These are phyloP conservation scores for Prionace glauca DNA, from an alignment of 2,797 vertebrate species.

Conservation along the genomic window DNA sequence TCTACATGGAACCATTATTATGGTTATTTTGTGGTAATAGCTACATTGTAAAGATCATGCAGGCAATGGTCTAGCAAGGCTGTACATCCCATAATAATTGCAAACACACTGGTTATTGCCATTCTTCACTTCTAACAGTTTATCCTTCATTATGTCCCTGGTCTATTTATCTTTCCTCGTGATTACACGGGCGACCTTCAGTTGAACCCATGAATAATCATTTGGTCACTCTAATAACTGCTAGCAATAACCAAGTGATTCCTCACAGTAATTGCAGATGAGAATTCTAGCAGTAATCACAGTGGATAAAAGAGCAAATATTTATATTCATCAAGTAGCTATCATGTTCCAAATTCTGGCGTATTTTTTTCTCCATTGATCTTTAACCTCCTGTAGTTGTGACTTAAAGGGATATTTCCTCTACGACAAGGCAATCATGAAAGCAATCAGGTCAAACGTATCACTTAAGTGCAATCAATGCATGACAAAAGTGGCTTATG, in stretches of 20 bases:
- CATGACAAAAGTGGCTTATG: not conserved
- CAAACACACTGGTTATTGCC: not conserved
- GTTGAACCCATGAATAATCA: conserved; percentile 28
- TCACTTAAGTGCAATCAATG: not conserved
- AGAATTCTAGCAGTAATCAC: not conserved
- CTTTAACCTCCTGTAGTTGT: not conserved
- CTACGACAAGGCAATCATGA: not conserved
- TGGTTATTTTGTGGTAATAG: not conserved
- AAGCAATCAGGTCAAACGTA: not conserved
- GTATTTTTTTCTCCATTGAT: conserved; percentile 14
- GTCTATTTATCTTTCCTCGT: not conserved
- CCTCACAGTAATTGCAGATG: not conserved
- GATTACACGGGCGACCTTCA: conserved; percentile 13
- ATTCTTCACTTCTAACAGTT: not conserved
- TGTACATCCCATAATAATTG: not conserved
- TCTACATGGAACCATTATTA: not conserved
- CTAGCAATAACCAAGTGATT: not conserved
- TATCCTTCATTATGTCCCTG: conserved; percentile 20
- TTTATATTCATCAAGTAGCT: not conserved
- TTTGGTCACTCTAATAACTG: not conserved
- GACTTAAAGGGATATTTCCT: not conserved
- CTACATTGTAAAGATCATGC: too few relatives aligned
- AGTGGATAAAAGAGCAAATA: not conserved
- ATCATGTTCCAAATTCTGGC: not conserved
- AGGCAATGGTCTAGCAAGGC: not conserved